Conservation (phyloP, 64 coral and sea anemone genomes). For the Stichodactyla mertensii region DNA sequence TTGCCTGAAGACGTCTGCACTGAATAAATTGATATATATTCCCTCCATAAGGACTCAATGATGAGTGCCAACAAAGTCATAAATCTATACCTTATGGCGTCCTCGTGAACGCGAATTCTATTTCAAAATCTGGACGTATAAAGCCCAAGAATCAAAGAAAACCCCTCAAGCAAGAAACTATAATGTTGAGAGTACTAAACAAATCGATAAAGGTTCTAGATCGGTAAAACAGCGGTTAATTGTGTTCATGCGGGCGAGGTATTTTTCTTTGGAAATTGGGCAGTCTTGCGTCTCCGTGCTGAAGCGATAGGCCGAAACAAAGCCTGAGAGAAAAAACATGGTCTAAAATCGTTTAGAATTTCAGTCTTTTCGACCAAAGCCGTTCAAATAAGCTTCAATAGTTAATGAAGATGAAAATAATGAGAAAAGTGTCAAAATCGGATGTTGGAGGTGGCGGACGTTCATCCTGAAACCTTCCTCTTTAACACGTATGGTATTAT, state of each 20-base stretch:
- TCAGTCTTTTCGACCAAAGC: neutral
- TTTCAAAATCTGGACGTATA: neutral
- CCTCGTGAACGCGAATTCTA: neutral
- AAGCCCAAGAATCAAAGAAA: neutral
- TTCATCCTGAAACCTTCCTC: neutral
- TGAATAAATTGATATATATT: neutral
- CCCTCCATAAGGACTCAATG: neutral
- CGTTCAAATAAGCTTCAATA: too few relatives aligned
- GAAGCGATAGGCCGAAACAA: neutral
- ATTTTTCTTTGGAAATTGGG: neutral
- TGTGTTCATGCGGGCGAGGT: neutral
- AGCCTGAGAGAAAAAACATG: neutral
- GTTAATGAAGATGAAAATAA: too few relatives aligned
- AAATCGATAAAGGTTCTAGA: neutral
- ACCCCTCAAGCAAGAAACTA: neutral
- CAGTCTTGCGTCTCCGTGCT: neutral
- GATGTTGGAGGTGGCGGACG: neutral
- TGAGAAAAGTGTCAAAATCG: neutral
- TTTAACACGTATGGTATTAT: neutral
- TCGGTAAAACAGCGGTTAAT: neutral
- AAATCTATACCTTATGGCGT: neutral
- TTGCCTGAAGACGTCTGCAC: neutral
- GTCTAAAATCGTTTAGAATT: neutral
- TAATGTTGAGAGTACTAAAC: neutral
- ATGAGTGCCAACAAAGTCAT: neutral